Evolutionary conservation across 2,113 vertebrate species (phyloP).

Genomic region (Ailuropoda melanoleuca): DNA sequence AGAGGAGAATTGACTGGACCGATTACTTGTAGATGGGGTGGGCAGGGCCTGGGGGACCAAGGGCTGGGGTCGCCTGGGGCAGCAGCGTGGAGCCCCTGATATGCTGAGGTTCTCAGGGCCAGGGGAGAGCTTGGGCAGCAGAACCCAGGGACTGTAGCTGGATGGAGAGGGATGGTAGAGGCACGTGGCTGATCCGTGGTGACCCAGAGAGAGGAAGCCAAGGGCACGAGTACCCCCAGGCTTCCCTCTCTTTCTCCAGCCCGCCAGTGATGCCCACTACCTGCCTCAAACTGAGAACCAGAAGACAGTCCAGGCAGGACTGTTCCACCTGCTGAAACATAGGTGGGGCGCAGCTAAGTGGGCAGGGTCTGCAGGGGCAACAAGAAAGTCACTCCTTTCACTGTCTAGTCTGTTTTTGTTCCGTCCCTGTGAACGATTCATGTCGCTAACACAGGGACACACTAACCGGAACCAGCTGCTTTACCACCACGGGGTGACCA

Average conservation of each 20-base stretch:
- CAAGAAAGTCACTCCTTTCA: fast-evolving
- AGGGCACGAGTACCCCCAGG: not conserved
- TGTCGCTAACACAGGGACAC: not conserved
- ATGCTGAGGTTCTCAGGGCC: not conserved
- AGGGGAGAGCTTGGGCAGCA: not conserved
- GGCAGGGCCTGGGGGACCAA: not conserved
- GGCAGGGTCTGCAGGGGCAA: not conserved
- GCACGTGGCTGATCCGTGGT: not conserved
- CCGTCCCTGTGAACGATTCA: fast-evolving
- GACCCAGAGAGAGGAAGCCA: not conserved
- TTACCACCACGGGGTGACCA: not conserved
- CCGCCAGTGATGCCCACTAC: not conserved
- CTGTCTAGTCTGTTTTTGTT: not conserved
- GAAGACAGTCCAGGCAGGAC: not conserved
- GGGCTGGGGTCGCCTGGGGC: not conserved
- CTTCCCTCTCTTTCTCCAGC: not conserved
- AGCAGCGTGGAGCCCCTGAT: not conserved
- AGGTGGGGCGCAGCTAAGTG: not conserved
- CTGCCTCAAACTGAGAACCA: not conserved
- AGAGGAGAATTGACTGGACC: not conserved
- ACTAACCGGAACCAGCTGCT: not conserved
- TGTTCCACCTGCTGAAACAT: too few species aligned
- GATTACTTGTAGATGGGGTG: not conserved
- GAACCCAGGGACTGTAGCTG: not conserved
- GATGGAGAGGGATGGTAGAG: not conserved